phyloP scores from a whole-genome alignment of 2,888 invertebrate genomes.

The Alloscopus bannaensis region DNA sequence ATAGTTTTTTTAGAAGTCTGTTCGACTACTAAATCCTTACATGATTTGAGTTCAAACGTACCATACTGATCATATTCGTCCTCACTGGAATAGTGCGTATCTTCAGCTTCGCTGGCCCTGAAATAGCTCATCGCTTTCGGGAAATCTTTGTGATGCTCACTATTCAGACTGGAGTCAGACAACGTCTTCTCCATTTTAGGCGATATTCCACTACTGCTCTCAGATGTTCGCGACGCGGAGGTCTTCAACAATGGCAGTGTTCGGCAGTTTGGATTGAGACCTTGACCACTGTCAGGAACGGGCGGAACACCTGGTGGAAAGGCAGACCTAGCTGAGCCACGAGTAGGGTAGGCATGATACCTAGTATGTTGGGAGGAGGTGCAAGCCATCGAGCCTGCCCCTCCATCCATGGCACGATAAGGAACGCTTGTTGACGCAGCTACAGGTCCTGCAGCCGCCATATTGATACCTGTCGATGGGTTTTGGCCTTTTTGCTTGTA shows the following conservation, averaged over 20 bases:
- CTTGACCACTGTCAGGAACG: conserved; percentile 1
- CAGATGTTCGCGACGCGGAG: conserved; percentile 43
- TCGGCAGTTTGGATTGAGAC: conserved; percentile 48
- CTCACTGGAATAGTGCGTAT: conserved; percentile 68
- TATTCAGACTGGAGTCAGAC: conserved; percentile 83
- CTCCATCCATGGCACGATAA: conserved; percentile 5
- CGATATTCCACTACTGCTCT: conserved; percentile 51
- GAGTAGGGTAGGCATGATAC: conserved; percentile 49
- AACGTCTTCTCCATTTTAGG: conserved; percentile 76
- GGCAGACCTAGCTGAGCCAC: background rate
- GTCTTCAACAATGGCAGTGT: conserved; percentile 65
- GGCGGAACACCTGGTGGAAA: conserved; percentile 6
- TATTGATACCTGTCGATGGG: background rate
- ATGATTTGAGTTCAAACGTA: too few species aligned
- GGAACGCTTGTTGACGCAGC: background rate
- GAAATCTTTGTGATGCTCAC: conserved; percentile 79
- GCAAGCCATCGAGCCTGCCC: background rate
- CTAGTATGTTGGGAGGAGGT: conserved; percentile 31
- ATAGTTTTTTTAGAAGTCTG: too few species aligned
- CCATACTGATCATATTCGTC: conserved; percentile 71
- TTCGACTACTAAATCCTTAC: too few species aligned
- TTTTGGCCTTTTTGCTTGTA: conserved; percentile 50
- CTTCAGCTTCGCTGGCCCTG: conserved; percentile 61
- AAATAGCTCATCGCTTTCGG: conserved; percentile 69
- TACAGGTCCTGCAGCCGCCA: background rate